phyloP scores from a whole-genome alignment of 2,888 invertebrate species.

The Leuctra nigra region DNA sequence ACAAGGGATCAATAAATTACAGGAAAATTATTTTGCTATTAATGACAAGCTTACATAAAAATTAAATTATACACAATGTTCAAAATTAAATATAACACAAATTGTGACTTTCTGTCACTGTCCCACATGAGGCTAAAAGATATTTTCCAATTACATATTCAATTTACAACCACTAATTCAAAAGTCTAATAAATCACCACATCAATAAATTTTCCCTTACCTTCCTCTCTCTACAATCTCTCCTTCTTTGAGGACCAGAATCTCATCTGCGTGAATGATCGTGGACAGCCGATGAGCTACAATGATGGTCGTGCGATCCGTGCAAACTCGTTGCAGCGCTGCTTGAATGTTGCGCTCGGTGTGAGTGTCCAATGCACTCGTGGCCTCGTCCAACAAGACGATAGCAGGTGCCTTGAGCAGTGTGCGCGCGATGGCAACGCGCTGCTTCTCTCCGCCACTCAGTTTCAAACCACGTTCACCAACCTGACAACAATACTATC shows the following conservation, averaged over 20 bases:
- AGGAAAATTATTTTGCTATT: too few species aligned
- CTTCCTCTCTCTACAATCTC: slow-evolving; percentile 86
- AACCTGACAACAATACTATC: slow-evolving; percentile 52
- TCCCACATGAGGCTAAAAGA: too few species aligned
- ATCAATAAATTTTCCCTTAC: slow-evolving; percentile 44
- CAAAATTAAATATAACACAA: too few species aligned
- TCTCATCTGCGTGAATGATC: slow-evolving; percentile 90
- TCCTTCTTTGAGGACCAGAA: slow-evolving; percentile 87
- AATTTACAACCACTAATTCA: too few species aligned
- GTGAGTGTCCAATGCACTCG: slow-evolving; percentile 90
- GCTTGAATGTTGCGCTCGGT: slow-evolving; percentile 88
- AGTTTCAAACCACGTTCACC: slow-evolving; percentile 92
- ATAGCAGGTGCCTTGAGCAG: slow-evolving; percentile 86
- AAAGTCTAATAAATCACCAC: too few species aligned
- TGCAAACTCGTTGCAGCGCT: slow-evolving; percentile 67
- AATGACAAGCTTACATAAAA: too few species aligned
- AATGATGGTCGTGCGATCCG: slow-evolving; percentile 84
- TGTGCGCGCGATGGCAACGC: slow-evolving; percentile 94
- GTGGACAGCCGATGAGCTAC: slow-evolving; percentile 94
- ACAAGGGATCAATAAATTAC: too few species aligned
- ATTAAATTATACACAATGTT: too few species aligned
- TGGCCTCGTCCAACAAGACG: slow-evolving; percentile 91
- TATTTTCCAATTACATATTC: too few species aligned
- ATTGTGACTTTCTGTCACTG: too few species aligned
- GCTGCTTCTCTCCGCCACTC: slow-evolving; percentile 96